Conservation (phyloP, 1,140 invertebrate genomes). For the Drosophila virilis region DNA sequence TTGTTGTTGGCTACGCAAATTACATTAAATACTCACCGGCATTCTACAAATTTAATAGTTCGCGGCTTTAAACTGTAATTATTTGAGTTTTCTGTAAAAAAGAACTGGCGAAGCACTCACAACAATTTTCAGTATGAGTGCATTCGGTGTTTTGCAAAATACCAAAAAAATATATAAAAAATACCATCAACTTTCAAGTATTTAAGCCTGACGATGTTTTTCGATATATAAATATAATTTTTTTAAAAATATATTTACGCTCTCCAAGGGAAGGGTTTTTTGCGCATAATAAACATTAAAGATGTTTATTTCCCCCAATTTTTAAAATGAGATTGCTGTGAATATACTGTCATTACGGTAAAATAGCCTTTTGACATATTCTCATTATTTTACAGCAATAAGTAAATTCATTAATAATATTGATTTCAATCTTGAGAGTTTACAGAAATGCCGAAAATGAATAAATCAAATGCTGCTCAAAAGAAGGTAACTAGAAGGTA, state of each 20-base stretch:
- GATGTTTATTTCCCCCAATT: no score
- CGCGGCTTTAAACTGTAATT: neutral
- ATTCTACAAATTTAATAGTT: slow-evolving; percentile 19
- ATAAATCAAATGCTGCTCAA: slow-evolving; percentile 23
- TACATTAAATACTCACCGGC: slow-evolving; percentile 47
- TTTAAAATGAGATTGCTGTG: neutral
- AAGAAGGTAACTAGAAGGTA: slow-evolving; percentile 24
- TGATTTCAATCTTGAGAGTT: neutral
- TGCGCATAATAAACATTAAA: no score
- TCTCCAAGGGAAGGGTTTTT: no score
- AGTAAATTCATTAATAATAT: neutral
- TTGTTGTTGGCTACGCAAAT: neutral
- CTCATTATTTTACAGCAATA: neutral
- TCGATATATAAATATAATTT: neutral
- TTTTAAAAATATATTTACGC: no score
- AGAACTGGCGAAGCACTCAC: slow-evolving; percentile 2
- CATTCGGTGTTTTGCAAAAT: neutral
- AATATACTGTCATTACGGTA: neutral
- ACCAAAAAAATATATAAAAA: neutral
- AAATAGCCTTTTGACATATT: neutral
- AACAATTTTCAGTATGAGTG: slow-evolving; percentile 10
- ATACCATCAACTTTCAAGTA: slow-evolving; percentile 2
- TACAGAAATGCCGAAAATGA: slow-evolving; percentile 41
- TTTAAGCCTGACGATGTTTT: neutral
- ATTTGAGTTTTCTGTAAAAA: slow-evolving; percentile 11